These are phyloP conservation scores for Engraulis encrasicolus DNA, from an alignment of 2,113 vertebrate genomes.

Conservation along the genomic window DNA sequence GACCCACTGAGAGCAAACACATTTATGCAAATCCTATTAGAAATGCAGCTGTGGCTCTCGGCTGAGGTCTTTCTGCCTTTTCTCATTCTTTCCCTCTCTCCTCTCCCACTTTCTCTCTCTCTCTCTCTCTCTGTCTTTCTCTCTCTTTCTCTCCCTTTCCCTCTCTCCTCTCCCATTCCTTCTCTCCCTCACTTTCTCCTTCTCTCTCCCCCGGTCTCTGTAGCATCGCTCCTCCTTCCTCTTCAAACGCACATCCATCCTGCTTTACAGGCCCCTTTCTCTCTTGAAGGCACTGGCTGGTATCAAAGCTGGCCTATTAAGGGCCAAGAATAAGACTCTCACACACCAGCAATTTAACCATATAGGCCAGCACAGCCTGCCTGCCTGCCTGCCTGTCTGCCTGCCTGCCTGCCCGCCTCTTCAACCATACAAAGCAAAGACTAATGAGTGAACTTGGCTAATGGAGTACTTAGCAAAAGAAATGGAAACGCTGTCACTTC, in stretches of 20 bases:
- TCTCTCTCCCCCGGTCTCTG: neutral
- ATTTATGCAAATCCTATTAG: constrained; percentile 79
- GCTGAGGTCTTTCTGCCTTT: constrained; percentile 55
- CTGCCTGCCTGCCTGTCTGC: too few relatives aligned
- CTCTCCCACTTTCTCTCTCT: constrained; percentile 27
- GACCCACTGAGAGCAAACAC: neutral
- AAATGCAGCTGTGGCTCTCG: constrained; percentile 71
- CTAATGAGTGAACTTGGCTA: neutral
- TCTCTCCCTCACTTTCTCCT: constrained; percentile 24
- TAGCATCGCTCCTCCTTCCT: neutral
- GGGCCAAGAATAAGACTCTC: neutral
- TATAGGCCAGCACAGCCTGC: too few relatives aligned
- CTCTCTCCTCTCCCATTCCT: constrained; percentile 47
- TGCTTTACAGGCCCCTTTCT: neutral
- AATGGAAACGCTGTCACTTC: neutral
- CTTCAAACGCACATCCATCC: neutral
- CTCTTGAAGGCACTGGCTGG: neutral
- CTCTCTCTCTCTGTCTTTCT: constrained; percentile 24
- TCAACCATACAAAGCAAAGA: neutral
- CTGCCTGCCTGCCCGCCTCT: too few relatives aligned
- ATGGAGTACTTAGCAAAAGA: neutral
- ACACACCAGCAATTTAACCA: neutral
- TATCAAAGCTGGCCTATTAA: neutral
- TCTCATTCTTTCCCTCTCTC: constrained; percentile 51
- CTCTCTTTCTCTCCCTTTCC: constrained; percentile 33